Base-by-base conservation (phyloP, 2,888 invertebrate genomes). In the Quadroppia sp. region DNA sequence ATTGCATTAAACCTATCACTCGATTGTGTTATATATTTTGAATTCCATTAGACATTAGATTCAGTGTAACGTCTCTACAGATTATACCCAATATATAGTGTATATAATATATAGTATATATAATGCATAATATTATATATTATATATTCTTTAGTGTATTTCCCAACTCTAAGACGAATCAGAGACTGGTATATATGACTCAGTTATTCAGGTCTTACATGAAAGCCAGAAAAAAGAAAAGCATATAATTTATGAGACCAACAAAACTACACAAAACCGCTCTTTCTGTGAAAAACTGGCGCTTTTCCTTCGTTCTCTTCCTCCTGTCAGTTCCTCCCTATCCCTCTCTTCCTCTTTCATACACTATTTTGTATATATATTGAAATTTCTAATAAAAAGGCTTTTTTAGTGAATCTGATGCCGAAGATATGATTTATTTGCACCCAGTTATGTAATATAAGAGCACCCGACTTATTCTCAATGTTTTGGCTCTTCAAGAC, bases 21-120 rank as follows among this genome's bases (percentile, higher is more conserved):
- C 20, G 48, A 48, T 71, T 71, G 42, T 69, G 7, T 30, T 48
- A 69, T 69, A 69, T 36, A 45, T 42, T 69, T 25, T 48, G 71
- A 53, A 71, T 71, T 48, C 50, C 53, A 48, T 71, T 71, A 48
- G 50, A 71, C 20, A 30, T 71, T 71, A 48, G 50, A 71, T 45
- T 53, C 20, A 30, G 71, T 71, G 32, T 50, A 32, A 53, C 48
- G 20, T 53, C 53, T 53, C 71, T 48, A 48, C 48, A 67, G 23
- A 36, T 42, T 40, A 61, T 13, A 30, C 32, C 32, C 30, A 30
- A 61, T 30, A 17, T 53, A 15, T 13, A 25, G 50, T 23, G 25
- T 32, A 61, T 32, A 53, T 53, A 20, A 17, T n/a, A 13, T 53
- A 53, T 20, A 53, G 15, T 40, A 23, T 67, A 67, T 67, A 67